Base-by-base conservation (phyloP, 2,888 invertebrate species). In the Punctoribates punctum region DNA sequence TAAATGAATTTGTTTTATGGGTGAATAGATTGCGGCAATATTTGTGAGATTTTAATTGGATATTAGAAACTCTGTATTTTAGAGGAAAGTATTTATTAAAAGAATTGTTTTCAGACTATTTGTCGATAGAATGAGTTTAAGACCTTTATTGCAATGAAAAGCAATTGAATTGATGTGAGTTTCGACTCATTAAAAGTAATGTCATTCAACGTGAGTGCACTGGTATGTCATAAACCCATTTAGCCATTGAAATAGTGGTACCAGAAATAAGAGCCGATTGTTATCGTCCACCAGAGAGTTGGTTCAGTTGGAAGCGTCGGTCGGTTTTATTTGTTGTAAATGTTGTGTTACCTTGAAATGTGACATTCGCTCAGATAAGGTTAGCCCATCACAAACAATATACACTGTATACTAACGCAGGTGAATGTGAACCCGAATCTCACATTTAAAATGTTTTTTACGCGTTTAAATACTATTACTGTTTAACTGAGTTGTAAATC, bases 401-500 rank as follows among this genome's bases (percentile, higher is more conserved):
- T 8, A 34, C 3, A 34, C 34, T 3, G 15, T 62, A 65, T 38
- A 65, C 20, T 2, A 65, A 34, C 38, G 34, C 65, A 65, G 65
- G 65, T 65, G 65, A 65, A 34, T 34, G 34, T 34, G 15, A 38
- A 34, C 27, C n/a, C 34, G n/a, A 34, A 65, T 20, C 51, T 51
- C 20, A 20, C 51, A 60, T 60, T 60, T 25, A 60, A 25, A 60
- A 60, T 60, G 25, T 65, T 65, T 65, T 65, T 65, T 65, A 65
- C 65, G 65, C 20, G 65, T 65, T 65, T 65, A 65, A 65, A 34
- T 34, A 38, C 34, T 65, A 65, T 34, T 29, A n/a, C 65, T 65
- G n/a, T 27, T 65, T 65, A 65, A 65, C 65, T 65, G n/a, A 34
- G 65, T 65, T 65, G 65, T 65, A 65, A 65, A 65, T 65, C 65